Percentiles rank a stretch among this genome's conserved stretches.
phyloP scores from a whole-genome alignment of 2,888 invertebrate genomes.

The Eucera pruinosa region DNA sequence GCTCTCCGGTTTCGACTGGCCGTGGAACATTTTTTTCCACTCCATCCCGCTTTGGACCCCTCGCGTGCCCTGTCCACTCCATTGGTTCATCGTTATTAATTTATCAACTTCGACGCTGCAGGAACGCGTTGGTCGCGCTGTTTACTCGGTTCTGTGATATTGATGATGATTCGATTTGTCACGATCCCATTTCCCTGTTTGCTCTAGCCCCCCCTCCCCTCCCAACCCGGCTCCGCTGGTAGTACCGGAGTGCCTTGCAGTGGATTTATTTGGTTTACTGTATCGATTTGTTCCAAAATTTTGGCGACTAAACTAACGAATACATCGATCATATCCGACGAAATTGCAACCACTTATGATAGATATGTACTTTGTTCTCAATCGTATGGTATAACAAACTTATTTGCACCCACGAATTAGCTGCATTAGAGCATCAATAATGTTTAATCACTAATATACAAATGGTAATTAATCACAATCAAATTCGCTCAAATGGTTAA shows the following conservation, averaged over 20 bases:
- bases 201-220: neutral
- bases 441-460: too few species aligned
- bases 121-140: slow-evolving; percentile 33
- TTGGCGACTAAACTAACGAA: neutral
- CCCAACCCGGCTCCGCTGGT: neutral
- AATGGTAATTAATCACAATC: too few species aligned
- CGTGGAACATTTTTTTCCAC: slow-evolving; percentile 33
- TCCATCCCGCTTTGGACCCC: neutral
- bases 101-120: slow-evolving; percentile 43
- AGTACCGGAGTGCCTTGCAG: neutral
- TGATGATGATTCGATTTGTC: slow-evolving; percentile 56
- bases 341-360: neutral
- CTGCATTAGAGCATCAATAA: too few species aligned
- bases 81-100: slow-evolving; percentile 44
- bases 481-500: too few species aligned
- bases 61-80: neutral
- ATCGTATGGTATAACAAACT: too few species aligned
- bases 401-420: too few species aligned
- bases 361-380: too few species aligned
- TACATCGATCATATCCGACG: neutral
- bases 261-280: slow-evolving; percentile 13
- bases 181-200: slow-evolving; percentile 31
- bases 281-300: slow-evolving; percentile 5
- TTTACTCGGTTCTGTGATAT: slow-evolving; percentile 41
- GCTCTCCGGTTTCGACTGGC: slow-evolving; percentile 9